These are phyloP conservation scores for Siniperca chuatsi DNA, from an alignment of 2,113 vertebrate species.

Conservation along the genomic window DNA sequence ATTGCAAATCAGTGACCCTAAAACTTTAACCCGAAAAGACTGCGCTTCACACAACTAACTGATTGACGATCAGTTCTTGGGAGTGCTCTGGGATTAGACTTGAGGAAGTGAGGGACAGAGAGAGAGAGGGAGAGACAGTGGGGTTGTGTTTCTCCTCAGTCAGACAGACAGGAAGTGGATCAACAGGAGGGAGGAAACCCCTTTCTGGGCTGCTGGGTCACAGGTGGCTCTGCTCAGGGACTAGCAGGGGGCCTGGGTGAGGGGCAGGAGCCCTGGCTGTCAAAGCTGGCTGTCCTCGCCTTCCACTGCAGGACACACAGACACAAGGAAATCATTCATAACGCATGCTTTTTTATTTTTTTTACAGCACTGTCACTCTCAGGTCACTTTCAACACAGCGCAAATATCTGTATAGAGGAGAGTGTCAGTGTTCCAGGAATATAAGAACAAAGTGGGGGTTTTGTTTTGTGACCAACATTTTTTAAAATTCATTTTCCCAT, in stretches of 20 bases:
- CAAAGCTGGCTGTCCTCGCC: constrained; percentile 94
- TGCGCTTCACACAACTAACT: constrained; percentile 54
- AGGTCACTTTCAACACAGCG: background rate
- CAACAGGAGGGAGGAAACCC: constrained; percentile 65
- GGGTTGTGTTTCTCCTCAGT: constrained; percentile 73
- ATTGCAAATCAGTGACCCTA: constrained; percentile 47
- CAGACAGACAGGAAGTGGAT: constrained; percentile 80
- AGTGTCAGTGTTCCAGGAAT: background rate
- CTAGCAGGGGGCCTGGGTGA: constrained; percentile 93
- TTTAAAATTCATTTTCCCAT: background rate
- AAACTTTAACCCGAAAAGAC: constrained; percentile 50
- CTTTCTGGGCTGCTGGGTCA: constrained; percentile 70
- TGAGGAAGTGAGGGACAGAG: constrained; percentile 46
- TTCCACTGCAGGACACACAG: constrained; percentile 91
- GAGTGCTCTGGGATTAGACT: constrained; percentile 63
- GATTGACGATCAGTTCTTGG: constrained; percentile 66
- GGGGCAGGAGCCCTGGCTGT: constrained; percentile 96
- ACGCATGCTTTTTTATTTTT: background rate
- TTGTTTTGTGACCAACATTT: background rate
- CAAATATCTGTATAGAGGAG: background rate
- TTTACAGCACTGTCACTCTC: background rate
- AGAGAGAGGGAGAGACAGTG: constrained; percentile 41
- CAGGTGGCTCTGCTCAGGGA: constrained; percentile 88
- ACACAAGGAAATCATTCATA: constrained; percentile 60
- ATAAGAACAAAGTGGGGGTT: too few species aligned